phyloP scores from a whole-genome alignment of 2,113 vertebrate species.

The Puma concolor region DNA sequence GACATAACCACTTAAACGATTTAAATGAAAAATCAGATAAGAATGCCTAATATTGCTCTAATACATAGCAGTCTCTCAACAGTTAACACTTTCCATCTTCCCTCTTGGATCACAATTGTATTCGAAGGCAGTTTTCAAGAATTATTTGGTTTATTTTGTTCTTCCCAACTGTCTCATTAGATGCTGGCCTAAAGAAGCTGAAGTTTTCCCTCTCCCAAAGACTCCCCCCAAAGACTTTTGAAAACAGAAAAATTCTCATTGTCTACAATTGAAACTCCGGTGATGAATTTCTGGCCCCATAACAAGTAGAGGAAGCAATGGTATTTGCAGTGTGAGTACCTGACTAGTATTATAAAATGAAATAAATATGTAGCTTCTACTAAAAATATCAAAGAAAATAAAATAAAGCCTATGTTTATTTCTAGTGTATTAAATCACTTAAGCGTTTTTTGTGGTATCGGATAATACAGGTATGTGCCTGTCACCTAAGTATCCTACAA shows the following conservation, averaged over 20 bases:
- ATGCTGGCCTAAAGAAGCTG: background rate
- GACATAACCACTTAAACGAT: background rate
- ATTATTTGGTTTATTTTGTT: constrained; percentile 27
- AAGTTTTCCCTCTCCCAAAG: background rate
- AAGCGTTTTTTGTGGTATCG: background rate
- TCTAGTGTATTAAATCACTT: background rate
- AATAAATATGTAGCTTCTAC: background rate
- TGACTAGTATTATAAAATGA: constrained; percentile 3
- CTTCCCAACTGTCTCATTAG: background rate
- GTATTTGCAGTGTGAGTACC: background rate
- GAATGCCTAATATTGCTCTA: background rate
- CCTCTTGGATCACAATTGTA: background rate
- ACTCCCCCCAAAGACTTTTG: background rate
- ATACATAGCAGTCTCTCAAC: background rate
- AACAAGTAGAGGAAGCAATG: background rate
- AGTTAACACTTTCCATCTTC: background rate
- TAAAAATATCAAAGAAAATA: background rate
- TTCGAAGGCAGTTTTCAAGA: constrained; percentile 32
- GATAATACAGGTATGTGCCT: background rate
- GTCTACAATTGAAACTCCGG: background rate
- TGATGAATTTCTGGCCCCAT: background rate
- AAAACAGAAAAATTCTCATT: background rate
- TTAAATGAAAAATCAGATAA: background rate
- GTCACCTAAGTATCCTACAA: background rate
- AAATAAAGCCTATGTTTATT: background rate